Percentiles rank a stretch among this genome's conserved stretches.
These are phyloP conservation scores for Hemithea aestivaria DNA, from an alignment of 2,888 invertebrate species.

Conservation along the genomic window DNA sequence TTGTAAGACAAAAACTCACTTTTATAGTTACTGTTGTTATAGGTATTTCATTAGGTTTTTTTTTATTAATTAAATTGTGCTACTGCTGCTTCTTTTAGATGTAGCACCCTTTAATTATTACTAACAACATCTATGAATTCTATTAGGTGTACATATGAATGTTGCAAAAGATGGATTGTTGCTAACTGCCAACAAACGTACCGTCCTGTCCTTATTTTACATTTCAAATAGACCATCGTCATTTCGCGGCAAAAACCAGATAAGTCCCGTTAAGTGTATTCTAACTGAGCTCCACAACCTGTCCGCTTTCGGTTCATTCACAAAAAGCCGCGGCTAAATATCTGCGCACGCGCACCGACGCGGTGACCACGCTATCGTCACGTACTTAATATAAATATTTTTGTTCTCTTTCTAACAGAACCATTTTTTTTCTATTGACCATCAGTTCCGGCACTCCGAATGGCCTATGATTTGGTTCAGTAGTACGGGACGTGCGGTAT, in stretches of 20 bases:
- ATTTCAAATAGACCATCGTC: constrained; percentile 21
- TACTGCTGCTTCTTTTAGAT: too few species aligned
- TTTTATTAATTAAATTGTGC: too few species aligned
- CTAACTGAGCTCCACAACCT: constrained; percentile 63
- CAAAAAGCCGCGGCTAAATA: constrained; percentile 59
- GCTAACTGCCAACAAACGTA: too few species aligned
- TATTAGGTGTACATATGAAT: too few species aligned
- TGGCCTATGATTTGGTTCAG: constrained; percentile 30
- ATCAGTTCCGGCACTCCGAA: constrained; percentile 29
- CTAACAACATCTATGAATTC: too few species aligned
- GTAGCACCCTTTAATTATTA: too few species aligned
- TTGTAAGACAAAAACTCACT: too few species aligned
- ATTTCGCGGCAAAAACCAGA: constrained; percentile 21
- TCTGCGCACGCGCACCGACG: constrained; percentile 58
- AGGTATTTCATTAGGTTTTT: too few species aligned
- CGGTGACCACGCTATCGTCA: constrained; percentile 53
- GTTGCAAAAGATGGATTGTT: too few species aligned
- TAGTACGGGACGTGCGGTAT: constrained; percentile 27
- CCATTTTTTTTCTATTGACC: constrained; percentile 40
- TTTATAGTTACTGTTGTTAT: too few species aligned
- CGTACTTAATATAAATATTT: constrained; percentile 48
- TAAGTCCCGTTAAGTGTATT: constrained; percentile 68
- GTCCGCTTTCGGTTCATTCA: constrained; percentile 62
- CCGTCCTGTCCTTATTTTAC: constrained; percentile 17
- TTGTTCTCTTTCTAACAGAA: constrained; percentile 32